A percentile compares a stretch with the other conserved stretches of the same genome.
These are phyloP conservation scores for Adrianichthys oophorus DNA, from an alignment of 2,797 vertebrate species.

Conservation along the genomic window DNA sequence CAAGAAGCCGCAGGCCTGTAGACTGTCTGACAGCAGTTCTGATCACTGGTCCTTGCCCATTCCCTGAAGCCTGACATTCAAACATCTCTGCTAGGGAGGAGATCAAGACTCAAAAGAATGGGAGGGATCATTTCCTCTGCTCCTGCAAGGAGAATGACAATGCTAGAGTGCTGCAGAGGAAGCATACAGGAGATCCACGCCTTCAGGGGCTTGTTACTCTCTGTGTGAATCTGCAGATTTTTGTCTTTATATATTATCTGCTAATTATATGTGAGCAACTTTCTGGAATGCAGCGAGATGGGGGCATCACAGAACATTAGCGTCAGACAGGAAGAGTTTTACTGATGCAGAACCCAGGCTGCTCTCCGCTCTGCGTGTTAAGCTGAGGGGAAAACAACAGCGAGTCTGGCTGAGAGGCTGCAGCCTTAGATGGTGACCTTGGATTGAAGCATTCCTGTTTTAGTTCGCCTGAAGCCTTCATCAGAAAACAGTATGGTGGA, in stretches of 20 bases:
- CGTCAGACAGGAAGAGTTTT: conserved; percentile 53
- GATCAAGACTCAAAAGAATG: conserved; percentile 51
- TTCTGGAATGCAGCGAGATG: conserved; percentile 32
- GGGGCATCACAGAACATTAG: too few species aligned
- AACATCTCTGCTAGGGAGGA: conserved; percentile 56
- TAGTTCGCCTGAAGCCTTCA: conserved; percentile 29
- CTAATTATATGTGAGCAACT: conserved; percentile 44
- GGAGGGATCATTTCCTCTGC: conserved; percentile 65
- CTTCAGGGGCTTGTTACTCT: conserved; percentile 20
- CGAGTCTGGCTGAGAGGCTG: not conserved
- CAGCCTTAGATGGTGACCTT: conserved; percentile 28
- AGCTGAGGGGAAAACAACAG: conserved; percentile 15
- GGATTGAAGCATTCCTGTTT: conserved; percentile 46
- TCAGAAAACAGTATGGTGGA: conserved; percentile 16
- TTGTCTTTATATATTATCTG: conserved; percentile 51
- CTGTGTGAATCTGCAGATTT: conserved; percentile 17
- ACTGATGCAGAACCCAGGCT: conserved; percentile 34
- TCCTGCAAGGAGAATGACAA: conserved; percentile 56
- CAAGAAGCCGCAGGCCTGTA: conserved; percentile 1
- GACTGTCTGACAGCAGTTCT: conserved; percentile 12
- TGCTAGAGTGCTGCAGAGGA: conserved; percentile 56
- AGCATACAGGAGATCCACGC: conserved; percentile 41
- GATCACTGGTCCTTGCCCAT: conserved; percentile 8
- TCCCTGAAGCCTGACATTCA: conserved; percentile 60
- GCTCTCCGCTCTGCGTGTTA: conserved; percentile 29